Percentiles rank a stretch among this genome's conserved stretches.
phyloP scores from a whole-genome alignment of 1,140 invertebrate species.

The Sycophaga agraensis region DNA sequence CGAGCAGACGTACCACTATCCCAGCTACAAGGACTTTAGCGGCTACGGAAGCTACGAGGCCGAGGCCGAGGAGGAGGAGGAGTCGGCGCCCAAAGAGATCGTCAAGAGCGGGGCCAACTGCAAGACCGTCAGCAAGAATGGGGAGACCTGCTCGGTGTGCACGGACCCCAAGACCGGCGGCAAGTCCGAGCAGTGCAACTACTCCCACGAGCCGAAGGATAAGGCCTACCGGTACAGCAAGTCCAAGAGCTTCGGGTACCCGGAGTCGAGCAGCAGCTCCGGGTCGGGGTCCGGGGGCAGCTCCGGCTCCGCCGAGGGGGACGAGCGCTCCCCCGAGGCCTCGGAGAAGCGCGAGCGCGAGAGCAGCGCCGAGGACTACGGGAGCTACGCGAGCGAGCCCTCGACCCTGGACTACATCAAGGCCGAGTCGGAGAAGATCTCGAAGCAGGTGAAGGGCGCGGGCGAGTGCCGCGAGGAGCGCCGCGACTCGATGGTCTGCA shows the following conservation, averaged over 20 bases:
- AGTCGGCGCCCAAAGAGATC: not conserved
- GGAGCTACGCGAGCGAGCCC: slow-evolving; percentile 28
- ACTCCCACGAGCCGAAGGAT: slow-evolving; percentile 67
- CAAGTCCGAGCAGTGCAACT: slow-evolving; percentile 72
- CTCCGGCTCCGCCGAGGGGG: not conserved
- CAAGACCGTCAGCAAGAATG: slow-evolving; percentile 58
- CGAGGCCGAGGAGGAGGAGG: not conserved
- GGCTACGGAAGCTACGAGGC: slow-evolving; percentile 4
- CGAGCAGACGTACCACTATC: slow-evolving; percentile 12
- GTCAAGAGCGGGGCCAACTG: not conserved
- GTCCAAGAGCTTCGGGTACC: slow-evolving; percentile 49
- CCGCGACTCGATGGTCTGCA: slow-evolving; percentile 69
- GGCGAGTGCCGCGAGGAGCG: slow-evolving; percentile 62
- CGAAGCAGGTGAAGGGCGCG: slow-evolving; percentile 32
- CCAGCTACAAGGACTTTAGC: slow-evolving; percentile 1
- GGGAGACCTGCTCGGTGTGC: slow-evolving; percentile 68
- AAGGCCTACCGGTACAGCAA: slow-evolving; percentile 67
- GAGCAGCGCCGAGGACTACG: slow-evolving; percentile 9
- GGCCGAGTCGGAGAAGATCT: slow-evolving; percentile 41
- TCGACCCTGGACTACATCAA: slow-evolving; percentile 27
- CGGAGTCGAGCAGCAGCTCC: slow-evolving; percentile 10
- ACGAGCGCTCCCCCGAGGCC: not conserved
- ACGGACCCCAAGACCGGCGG: slow-evolving; percentile 68
- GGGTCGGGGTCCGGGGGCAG: not conserved
- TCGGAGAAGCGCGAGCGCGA: slow-evolving; percentile 3